Conservation (phyloP, 2,113 vertebrate species). For the Menidia beryllina region DNA sequence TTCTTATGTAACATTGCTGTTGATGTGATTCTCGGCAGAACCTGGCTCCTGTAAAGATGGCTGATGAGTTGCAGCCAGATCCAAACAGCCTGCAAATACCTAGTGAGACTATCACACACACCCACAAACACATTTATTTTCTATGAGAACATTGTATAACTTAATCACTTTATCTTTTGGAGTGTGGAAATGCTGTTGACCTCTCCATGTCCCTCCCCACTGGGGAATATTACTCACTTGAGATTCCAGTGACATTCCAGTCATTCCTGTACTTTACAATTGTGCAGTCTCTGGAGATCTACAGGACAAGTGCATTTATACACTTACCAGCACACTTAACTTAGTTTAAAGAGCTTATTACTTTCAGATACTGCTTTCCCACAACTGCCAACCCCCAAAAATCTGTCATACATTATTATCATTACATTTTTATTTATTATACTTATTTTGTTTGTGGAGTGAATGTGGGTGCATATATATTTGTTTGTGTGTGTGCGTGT, state of each 20-base stretch:
- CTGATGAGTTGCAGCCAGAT: constrained; percentile 71
- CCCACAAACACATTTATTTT: neutral
- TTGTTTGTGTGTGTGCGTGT: too few relatives aligned
- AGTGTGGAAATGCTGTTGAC: constrained; percentile 30
- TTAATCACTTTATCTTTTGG: constrained; percentile 41
- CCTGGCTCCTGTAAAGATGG: constrained; percentile 79
- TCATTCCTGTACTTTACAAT: constrained; percentile 43
- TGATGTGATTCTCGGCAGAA: constrained; percentile 36
- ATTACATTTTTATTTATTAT: neutral
- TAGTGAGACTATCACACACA: constrained; percentile 71
- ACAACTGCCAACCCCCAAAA: too few relatives aligned
- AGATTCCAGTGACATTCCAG: constrained; percentile 68
- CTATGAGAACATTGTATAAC: constrained; percentile 12
- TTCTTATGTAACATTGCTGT: neutral
- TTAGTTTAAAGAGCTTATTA: too few relatives aligned
- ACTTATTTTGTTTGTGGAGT: too few relatives aligned
- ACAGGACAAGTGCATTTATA: constrained; percentile 19
- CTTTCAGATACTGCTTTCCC: too few relatives aligned
- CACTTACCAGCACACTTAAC: neutral
- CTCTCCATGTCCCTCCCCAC: constrained; percentile 55
- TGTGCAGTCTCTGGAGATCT: constrained; percentile 15
- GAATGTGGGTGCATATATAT: too few relatives aligned
- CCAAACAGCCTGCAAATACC: constrained; percentile 72
- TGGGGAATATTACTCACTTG: constrained; percentile 39
- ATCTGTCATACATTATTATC: too few relatives aligned